phyloP scores from a whole-genome alignment of 23 tunicate species.

The Ascidia mentula region DNA sequence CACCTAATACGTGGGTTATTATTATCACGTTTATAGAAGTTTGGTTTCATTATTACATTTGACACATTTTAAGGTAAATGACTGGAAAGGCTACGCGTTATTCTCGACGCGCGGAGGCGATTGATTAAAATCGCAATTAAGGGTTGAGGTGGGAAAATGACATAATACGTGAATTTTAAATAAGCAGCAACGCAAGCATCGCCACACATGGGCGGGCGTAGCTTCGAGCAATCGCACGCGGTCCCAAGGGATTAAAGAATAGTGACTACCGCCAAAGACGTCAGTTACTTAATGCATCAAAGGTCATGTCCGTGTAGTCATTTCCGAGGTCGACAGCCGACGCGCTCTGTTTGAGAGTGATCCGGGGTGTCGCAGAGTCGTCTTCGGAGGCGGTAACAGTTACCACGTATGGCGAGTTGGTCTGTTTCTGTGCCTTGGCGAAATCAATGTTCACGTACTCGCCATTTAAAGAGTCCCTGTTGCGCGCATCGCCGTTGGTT shows the following conservation, averaged over 20 bases:
- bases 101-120: no score
- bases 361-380: not conserved
- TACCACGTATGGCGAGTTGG: constrained; percentile 25
- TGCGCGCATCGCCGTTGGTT: not conserved
- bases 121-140: no score
- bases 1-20: no score
- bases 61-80: no score
- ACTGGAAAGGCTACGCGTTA: no score
- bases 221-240: not conserved
- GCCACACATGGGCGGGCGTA: not conserved
- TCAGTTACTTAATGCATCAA: constrained; percentile 1
- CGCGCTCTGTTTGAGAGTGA: not conserved
- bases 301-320: constrained; percentile 1
- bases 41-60: no score
- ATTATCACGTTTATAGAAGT: no score
- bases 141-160: no score
- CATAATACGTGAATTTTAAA: no score
- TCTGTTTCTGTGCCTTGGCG: constrained; percentile 49
- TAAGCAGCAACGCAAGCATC: no score
- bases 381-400: constrained; percentile 1
- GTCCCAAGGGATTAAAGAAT: not conserved
- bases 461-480: constrained; percentile 54
- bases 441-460: constrained; percentile 80
- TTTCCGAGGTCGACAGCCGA: not conserved
- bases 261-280: not conserved